Base-by-base conservation (phyloP, 2,888 invertebrate genomes). In the Calliscelio sp. region DNA sequence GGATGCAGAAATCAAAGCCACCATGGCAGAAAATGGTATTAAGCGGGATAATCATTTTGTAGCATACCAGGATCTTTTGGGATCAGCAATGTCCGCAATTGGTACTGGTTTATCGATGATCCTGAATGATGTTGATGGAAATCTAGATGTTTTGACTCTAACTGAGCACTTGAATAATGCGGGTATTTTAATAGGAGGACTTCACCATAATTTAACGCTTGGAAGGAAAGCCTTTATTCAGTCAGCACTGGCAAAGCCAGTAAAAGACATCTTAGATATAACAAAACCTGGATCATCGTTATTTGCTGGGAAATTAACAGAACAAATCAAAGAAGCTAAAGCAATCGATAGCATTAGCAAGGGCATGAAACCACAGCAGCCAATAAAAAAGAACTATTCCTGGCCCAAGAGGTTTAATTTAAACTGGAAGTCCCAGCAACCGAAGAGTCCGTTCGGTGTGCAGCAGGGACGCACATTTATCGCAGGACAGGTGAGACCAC, bases 261-360 rank as follows among this genome's bases (percentile, higher is more conserved):
- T 16, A 4, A 73, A 18, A 16, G 14, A 28, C 4, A 32, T 80
- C 14, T 44, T 80, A 8, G 51, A 63, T 22, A 16, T 55, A 3
- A 59, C 73, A 8, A 49, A 51, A 20, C 18, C 61, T 25, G 61
- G 49, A 16, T 57, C 57, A n/a, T 10, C 41, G n/a, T 41, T 82
- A 4, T 71, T 71, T 41, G 70, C 77, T 2, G 28, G 53, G 0
- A 35, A 61, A 8, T 35, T 77, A 16, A 20, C 20, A 1, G 65
- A 70, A n/a, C 68, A 57, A 25, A 63, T 81, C 0, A 75, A 63
- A 18, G 63, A 65, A 24, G 46, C 81, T 14, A 51, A 68, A n/a
- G 14, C 18, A 0, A 28, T 41, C 41, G n/a, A 41, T n/a, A 41
- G 7, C 14, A 10, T 41, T 11, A 41, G 41, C 14, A 65, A 5